Percentiles rank a stretch among this genome's conserved stretches.
Evolutionary conservation across 2,888 invertebrate species (phyloP).

Genomic region (Cryptocheilus praepositus): DNA sequence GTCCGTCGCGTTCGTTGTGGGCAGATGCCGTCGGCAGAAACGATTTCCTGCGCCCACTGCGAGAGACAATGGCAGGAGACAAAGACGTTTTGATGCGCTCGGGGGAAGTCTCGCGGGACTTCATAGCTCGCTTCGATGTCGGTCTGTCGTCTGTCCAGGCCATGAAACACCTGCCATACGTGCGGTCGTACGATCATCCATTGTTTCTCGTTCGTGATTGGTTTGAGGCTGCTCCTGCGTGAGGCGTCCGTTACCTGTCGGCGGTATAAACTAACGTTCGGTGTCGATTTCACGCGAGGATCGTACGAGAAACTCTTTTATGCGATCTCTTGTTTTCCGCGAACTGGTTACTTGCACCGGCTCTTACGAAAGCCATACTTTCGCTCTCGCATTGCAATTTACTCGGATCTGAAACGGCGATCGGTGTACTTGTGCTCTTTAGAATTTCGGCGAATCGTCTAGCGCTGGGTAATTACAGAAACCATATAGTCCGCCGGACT

Average conservation of each 20-base stretch:
- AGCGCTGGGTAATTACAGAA: too few relatives aligned
- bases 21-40: slow-evolving; percentile 6
- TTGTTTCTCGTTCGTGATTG: slow-evolving; percentile 29
- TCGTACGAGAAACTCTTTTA: too few relatives aligned
- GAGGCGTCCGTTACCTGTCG: slow-evolving; percentile 13
- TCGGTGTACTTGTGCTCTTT: too few relatives aligned
- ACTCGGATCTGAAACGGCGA: too few relatives aligned
- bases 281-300: too few relatives aligned
- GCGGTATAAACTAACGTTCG: slow-evolving; percentile 9
- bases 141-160: slow-evolving; percentile 44
- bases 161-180: slow-evolving; percentile 42
- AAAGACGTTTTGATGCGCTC: too few relatives aligned
- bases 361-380: too few relatives aligned
- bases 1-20: background rate
- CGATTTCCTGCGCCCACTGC: background rate
- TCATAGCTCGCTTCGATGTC: slow-evolving; percentile 46
- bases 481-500: too few relatives aligned
- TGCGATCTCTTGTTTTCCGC: too few relatives aligned
- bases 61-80: background rate
- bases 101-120: slow-evolving; percentile 26
- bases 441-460: too few relatives aligned
- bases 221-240: slow-evolving; percentile 7
- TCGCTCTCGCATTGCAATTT: too few relatives aligned
- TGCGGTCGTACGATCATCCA: slow-evolving; percentile 28
- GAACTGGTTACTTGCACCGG: too few relatives aligned